Evolutionary conservation across 2,888 invertebrate genomes (phyloP).

Genomic region (Spisula subtruncata): DNA sequence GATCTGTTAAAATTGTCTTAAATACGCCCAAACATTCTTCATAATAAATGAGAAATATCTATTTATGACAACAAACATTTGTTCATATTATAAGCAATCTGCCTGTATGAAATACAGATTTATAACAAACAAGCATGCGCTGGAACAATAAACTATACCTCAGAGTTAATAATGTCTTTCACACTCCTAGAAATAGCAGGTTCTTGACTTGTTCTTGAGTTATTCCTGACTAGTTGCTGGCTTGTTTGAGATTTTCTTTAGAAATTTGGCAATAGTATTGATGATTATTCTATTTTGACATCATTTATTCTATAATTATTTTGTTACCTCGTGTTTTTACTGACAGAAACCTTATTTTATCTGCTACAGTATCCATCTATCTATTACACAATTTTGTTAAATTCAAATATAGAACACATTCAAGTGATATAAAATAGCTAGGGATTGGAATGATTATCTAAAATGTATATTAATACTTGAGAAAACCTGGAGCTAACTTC

Average conservation of each 20-base stretch:
- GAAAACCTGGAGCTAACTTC: not conserved
- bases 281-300: not conserved
- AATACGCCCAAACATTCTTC: slow-evolving; percentile 4
- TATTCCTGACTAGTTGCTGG: no score
- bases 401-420: slow-evolving; percentile 19
- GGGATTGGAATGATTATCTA: not conserved
- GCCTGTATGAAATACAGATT: not conserved
- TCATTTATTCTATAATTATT: slow-evolving; percentile 12
- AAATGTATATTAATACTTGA: not conserved
- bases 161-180: not conserved
- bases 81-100: slow-evolving; percentile 6
- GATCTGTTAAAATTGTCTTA: no score
- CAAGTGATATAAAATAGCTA: not conserved
- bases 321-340: not conserved
- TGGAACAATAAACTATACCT: not conserved
- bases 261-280: not conserved
- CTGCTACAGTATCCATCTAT: not conserved
- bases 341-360: slow-evolving; percentile 7
- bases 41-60: slow-evolving; percentile 12
- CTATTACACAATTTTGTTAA: slow-evolving; percentile 7
- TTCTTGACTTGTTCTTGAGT: not conserved
- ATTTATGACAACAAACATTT: slow-evolving; percentile 23
- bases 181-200: not conserved
- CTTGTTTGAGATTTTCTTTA: not conserved
- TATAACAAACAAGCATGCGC: not conserved